Evolutionary conservation across 2,888 invertebrate genomes (phyloP), one percentile per base, ranked within the genome.

Genomic region (Villa cingulata): DNA sequence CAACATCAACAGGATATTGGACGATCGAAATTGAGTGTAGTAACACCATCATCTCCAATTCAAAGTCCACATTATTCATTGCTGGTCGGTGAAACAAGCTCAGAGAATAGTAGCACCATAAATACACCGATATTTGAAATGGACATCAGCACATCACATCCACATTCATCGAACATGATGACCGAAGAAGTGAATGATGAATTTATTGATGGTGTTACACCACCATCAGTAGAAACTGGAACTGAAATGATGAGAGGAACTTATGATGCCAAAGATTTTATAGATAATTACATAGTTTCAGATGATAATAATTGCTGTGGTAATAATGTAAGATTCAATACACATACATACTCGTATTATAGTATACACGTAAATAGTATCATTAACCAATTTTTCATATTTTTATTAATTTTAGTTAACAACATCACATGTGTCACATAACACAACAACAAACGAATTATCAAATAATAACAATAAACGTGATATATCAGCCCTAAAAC

Each of bases 41-140:
- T 53, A 16, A 68, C 70, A 38, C 68, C 70, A 27, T 68, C 68
- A 17, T 67, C 68, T 29, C 69, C 68, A 1, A 54, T 61, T 15
- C 62, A 64, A 51, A 66, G 66, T 55, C 70, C 70, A n/a, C 62
- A 68, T 3, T 70, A 70, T 52, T 69, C 70, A n/a, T 50, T 70
- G 51, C 55, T 70, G 41, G 56, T 68, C 20, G 67, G 68, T 43
- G 70, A 70, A 37, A 70, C 68, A 19, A 68, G 68, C 50, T 70
- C 70, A 2, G 69, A 68, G 48, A 66, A 66, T 45, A 69, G 69
- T 52, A 68, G 68, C 34, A 62, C 68, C 3, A 63, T 68, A 4
- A 68, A 64, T 54, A 70, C 69, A 4, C 70, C 70, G 5, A 62
- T 67, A 37, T 68, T 66, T 52, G 69, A 70, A 50, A 58, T 67